Percentiles rank a stretch among this genome's conserved stretches.
Evolutionary conservation across 2,113 vertebrate species (phyloP).

Genomic region (Lepus timidus): DNA sequence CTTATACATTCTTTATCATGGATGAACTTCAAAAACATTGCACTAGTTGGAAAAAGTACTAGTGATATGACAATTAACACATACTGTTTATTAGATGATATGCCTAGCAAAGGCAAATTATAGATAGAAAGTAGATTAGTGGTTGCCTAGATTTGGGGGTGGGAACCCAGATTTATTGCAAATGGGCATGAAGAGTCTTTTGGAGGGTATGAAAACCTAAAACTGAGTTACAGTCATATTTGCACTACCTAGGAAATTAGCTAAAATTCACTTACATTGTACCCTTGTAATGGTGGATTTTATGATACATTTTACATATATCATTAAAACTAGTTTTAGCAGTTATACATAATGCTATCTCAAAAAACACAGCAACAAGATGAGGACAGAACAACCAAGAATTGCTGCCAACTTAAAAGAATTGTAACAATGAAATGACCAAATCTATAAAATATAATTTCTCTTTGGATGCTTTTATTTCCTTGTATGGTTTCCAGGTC

Average conservation of each 20-base stretch:
- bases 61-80: neutral
- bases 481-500: neutral
- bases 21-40: neutral
- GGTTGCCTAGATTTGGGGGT: neutral
- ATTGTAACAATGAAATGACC: neutral
- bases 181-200: neutral
- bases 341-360: neutral
- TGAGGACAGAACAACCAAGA: neutral
- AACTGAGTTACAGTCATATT: neutral
- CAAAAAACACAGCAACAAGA: conserved; percentile 10
- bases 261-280: conserved; percentile 24
- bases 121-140: neutral
- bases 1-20: neutral
- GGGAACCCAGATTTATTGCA: neutral
- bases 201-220: neutral
- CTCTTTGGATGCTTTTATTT: conserved; percentile 18
- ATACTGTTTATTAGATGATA: neutral
- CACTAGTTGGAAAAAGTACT: neutral
- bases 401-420: neutral
- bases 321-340: neutral
- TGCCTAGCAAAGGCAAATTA: neutral
- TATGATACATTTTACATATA: neutral
- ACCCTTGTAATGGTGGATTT: neutral
- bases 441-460: neutral
- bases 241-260: neutral